Percentiles rank a stretch among this genome's conserved stretches.
Conservation (phyloP, 1,140 invertebrate species). For the Branchinecta lynchi region DNA sequence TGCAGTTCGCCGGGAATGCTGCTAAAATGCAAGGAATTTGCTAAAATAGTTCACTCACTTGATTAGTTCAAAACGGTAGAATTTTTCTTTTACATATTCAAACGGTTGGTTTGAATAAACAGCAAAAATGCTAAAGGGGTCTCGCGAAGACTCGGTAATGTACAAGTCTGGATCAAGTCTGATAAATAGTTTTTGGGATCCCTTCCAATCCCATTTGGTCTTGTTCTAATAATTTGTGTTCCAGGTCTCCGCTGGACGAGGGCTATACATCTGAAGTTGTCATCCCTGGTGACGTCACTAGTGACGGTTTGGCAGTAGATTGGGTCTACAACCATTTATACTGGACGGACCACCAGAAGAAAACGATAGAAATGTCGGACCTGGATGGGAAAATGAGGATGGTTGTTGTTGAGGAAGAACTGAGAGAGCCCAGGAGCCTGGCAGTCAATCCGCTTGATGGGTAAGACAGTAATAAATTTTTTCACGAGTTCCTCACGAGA, state of each 20-base stretch:
- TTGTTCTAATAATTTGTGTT: neutral
- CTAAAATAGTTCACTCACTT: no score
- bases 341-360: slow-evolving; percentile 84
- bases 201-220: no score
- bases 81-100: no score
- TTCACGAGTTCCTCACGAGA: no score
- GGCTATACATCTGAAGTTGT: slow-evolving; percentile 64
- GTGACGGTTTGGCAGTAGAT: slow-evolving; percentile 86
- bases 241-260: slow-evolving; percentile 73
- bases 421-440: slow-evolving; percentile 89
- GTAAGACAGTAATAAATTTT: slow-evolving; percentile 35
- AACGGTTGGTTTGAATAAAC: no score
- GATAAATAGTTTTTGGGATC: no score
- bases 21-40: no score
- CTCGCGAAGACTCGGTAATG: no score
- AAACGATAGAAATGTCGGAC: slow-evolving; percentile 75
- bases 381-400: slow-evolving; percentile 77
- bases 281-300: slow-evolving; percentile 63
- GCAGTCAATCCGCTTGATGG: slow-evolving; percentile 88
- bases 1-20: no score
- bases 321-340: slow-evolving; percentile 95
- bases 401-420: slow-evolving; percentile 57
- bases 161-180: no score
- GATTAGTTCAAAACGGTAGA: no score
- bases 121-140: no score